Evolutionary conservation across 2,888 invertebrate species (phyloP).

Genomic region (Mesorhabditis sp.): DNA sequence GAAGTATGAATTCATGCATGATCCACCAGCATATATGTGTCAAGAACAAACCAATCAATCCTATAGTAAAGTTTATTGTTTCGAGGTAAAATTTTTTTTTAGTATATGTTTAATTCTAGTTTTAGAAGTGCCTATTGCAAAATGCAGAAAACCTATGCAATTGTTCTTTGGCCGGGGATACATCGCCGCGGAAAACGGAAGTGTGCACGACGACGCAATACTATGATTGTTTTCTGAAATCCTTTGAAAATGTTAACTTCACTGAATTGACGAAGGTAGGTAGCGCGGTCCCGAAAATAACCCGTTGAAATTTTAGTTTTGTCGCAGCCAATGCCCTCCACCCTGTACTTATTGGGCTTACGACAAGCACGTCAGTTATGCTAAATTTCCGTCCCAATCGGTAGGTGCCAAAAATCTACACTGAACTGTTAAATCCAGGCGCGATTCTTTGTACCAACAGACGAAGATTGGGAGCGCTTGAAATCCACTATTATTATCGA

Average conservation of each 20-base stretch:
- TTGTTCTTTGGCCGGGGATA: conserved; percentile 44
- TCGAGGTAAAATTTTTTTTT: conserved; percentile 28
- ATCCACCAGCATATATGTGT: conserved; percentile 47
- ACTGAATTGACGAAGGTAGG: too few species aligned
- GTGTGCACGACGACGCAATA: conserved; percentile 42
- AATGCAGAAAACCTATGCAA: conserved; percentile 42
- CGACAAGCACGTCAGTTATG: conserved; percentile 44
- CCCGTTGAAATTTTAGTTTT: background rate
- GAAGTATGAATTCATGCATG: conserved; percentile 52
- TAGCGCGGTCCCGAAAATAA: too few species aligned
- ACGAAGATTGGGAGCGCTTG: conserved; percentile 29
- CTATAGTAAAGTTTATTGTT: conserved; percentile 49
- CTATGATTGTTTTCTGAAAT: conserved; percentile 33
- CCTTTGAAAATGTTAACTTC: too few species aligned
- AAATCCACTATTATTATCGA: conserved; percentile 39
- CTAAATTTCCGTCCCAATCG: conserved; percentile 42
- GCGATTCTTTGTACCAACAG: conserved; percentile 14
- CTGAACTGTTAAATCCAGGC: conserved; percentile 13
- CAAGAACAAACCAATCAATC: conserved; percentile 28
- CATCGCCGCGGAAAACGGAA: conserved; percentile 30
- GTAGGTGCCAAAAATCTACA: conserved; percentile 16
- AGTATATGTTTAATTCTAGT: background rate
- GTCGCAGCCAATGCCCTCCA: conserved; percentile 34
- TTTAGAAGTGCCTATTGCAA: conserved; percentile 37
- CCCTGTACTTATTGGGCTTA: conserved; percentile 52